Conservation (phyloP, 2,113 vertebrate genomes). For the Tretioscincus oriximinensis region DNA sequence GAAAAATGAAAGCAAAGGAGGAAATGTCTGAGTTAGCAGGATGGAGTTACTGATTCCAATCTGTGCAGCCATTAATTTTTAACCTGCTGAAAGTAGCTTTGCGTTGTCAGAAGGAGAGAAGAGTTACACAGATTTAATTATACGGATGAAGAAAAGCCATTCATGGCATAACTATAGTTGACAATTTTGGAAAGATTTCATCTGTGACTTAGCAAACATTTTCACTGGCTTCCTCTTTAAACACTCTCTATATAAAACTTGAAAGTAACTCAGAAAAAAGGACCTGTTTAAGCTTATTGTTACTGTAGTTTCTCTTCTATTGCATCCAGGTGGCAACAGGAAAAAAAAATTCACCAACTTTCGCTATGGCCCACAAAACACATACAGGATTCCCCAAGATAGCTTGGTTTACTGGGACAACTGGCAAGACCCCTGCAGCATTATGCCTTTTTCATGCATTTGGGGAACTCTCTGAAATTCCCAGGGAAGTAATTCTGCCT, state of each 20-base stretch:
- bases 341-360: too few species aligned
- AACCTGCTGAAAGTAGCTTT: conserved; percentile 6
- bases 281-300: background rate
- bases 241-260: background rate
- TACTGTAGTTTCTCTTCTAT: background rate
- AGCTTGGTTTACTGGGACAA: too few species aligned
- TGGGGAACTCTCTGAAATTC: too few species aligned
- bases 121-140: background rate
- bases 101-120: background rate
- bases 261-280: background rate
- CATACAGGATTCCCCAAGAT: too few species aligned
- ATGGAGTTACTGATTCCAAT: conserved; percentile 29
- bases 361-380: too few species aligned
- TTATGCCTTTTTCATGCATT: too few species aligned
- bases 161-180: background rate
- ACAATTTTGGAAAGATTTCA: conserved; percentile 9
- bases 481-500: too few species aligned
- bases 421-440: too few species aligned
- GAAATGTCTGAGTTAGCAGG: conserved; percentile 22
- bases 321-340: too few species aligned
- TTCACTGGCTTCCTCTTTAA: background rate
- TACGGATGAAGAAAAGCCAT: conserved; percentile 6
- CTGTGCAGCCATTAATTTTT: conserved; percentile 27
- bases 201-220: conserved; percentile 1
- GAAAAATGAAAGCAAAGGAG: background rate